Evolutionary conservation across 2,113 vertebrate species (phyloP).

Genomic region (Glareola pratincola): DNA sequence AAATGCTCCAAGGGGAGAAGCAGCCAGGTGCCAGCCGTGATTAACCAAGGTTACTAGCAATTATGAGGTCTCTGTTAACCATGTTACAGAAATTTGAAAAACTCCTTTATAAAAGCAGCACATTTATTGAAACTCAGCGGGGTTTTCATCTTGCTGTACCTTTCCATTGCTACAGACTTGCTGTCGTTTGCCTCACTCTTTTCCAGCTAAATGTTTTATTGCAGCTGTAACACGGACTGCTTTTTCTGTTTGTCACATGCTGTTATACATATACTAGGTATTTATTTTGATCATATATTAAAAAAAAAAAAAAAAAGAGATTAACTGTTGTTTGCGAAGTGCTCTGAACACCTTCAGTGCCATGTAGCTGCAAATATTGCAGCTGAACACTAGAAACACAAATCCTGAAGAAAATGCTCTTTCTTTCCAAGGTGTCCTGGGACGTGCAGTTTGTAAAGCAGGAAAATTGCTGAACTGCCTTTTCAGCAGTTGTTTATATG

Average conservation of each 20-base stretch:
- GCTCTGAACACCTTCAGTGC: not conserved
- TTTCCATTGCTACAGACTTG: not conserved
- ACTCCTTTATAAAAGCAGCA: not conserved
- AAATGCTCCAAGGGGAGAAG: not conserved
- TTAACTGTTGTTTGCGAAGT: not conserved
- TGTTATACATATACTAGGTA: not conserved
- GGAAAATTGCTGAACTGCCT: not conserved
- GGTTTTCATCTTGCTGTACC: not conserved
- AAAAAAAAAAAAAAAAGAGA: not conserved
- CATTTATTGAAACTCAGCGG: not conserved
- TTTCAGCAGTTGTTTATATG: not conserved
- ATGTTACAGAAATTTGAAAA: not conserved
- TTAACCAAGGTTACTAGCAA: conserved; percentile 30
- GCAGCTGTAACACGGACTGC: not conserved
- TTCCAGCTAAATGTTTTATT: not conserved
- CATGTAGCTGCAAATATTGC: not conserved
- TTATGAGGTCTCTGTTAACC: conserved; percentile 17
- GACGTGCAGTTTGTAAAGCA: not conserved
- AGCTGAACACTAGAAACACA: not conserved
- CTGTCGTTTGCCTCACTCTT: not conserved
- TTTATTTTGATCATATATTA: not conserved
- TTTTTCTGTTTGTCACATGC: not conserved
- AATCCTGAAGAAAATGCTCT: not conserved
- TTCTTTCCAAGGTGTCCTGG: not conserved
- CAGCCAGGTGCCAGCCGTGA: not conserved